Evolutionary conservation across 2,113 vertebrate species (phyloP).

Genomic region (Dolichotis patagonum): DNA sequence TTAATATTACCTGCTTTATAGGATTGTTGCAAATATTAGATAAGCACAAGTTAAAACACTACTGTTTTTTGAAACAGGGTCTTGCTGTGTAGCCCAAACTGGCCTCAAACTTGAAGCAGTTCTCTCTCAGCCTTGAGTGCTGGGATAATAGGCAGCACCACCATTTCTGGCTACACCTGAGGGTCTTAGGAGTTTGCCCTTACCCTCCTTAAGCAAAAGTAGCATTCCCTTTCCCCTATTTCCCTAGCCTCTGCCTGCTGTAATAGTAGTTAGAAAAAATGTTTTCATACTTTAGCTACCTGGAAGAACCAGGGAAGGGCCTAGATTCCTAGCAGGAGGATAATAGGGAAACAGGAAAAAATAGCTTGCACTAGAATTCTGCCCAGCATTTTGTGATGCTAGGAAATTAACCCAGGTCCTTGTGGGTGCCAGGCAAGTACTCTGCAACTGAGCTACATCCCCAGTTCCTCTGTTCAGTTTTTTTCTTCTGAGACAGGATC

Average conservation of each 20-base stretch:
- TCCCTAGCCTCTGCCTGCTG: background rate
- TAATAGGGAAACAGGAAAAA: background rate
- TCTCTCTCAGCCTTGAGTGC: background rate
- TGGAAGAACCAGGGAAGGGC: background rate
- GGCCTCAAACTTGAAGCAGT: background rate
- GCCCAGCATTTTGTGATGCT: background rate
- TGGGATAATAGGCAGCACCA: background rate
- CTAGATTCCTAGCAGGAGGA: background rate
- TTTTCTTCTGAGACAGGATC: background rate
- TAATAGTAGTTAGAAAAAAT: conserved; percentile 38
- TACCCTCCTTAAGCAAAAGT: conserved; percentile 18
- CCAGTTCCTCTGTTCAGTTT: background rate
- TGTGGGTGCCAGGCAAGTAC: background rate
- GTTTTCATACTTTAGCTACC: background rate
- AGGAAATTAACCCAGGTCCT: background rate
- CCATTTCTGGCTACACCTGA: background rate
- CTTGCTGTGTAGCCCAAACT: background rate
- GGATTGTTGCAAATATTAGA: conserved; percentile 40
- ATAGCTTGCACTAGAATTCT: conserved; percentile 26
- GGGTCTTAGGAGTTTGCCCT: background rate
- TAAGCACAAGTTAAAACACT: background rate
- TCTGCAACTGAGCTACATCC: background rate
- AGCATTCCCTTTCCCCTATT: background rate
- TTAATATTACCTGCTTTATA: background rate
- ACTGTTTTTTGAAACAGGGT: background rate